Evolutionary conservation across 2,113 vertebrate species (phyloP).

Genomic region (Cettia cetti): DNA sequence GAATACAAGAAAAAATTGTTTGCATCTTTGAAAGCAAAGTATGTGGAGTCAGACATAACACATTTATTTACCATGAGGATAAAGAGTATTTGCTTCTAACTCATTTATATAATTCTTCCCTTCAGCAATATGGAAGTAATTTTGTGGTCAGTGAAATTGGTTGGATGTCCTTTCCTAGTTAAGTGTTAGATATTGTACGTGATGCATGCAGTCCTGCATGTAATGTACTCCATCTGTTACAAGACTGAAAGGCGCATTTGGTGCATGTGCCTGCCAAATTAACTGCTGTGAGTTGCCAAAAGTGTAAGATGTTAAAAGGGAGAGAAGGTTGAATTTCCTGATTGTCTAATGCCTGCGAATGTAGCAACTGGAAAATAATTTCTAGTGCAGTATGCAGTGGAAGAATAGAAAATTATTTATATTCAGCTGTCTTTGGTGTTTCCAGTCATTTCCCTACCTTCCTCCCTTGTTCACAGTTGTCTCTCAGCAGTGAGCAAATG

Average conservation of each 20-base stretch:
- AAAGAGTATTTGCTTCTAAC: background rate
- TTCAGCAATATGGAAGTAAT: background rate
- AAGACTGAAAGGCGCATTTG: slow-evolving; percentile 60
- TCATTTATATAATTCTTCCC: background rate
- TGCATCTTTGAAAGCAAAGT: background rate
- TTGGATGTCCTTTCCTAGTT: slow-evolving; percentile 2
- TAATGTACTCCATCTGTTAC: slow-evolving; percentile 59
- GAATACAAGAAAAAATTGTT: background rate
- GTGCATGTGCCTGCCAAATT: slow-evolving; percentile 41
- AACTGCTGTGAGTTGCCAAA: slow-evolving; percentile 52
- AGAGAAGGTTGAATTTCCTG: slow-evolving; percentile 39
- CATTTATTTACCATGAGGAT: background rate
- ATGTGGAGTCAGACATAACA: background rate
- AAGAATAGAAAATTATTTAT: slow-evolving; percentile 6
- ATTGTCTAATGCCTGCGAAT: slow-evolving; percentile 13
- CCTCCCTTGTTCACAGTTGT: background rate
- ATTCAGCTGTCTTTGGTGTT: background rate
- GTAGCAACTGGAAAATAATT: slow-evolving; percentile 14
- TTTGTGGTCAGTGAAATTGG: background rate
- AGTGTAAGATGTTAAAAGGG: slow-evolving; percentile 32
- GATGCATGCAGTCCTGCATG: slow-evolving; percentile 39
- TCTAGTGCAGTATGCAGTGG: background rate
- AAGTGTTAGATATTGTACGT: slow-evolving; percentile 38
- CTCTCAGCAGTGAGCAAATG: background rate
- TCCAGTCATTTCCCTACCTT: background rate